A percentile compares a stretch with the other conserved stretches of the same genome.
These are phyloP conservation scores for Drosophila auraria DNA, from an alignment of 1,140 invertebrate species.

Conservation along the genomic window DNA sequence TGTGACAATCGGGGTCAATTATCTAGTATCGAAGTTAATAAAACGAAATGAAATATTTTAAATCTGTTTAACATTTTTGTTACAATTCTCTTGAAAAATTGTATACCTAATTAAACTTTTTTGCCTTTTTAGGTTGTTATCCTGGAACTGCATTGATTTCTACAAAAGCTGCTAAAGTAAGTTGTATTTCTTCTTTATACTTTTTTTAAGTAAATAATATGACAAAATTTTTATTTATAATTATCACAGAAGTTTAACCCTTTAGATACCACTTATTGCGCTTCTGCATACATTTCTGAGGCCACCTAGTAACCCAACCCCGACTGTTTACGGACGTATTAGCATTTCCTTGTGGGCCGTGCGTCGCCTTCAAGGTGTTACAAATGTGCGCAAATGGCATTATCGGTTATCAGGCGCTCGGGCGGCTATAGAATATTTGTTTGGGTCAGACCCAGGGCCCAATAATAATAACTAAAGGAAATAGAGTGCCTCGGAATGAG, in stretches of 20 bases:
- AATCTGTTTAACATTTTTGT: too few species aligned
- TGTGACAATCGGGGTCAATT: constrained; percentile 1
- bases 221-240: too few species aligned
- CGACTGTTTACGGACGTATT: constrained; percentile 20
- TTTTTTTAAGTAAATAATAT: too few species aligned
- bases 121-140: too few species aligned
- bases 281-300: not conserved
- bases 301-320: not conserved
- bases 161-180: too few species aligned
- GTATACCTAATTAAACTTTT: too few species aligned
- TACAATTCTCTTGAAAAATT: too few species aligned
- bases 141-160: too few species aligned
- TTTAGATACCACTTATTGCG: too few species aligned
- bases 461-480: constrained; percentile 20
- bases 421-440: constrained; percentile 50
- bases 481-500: constrained; percentile 14
- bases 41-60: too few species aligned
- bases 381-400: constrained; percentile 53
- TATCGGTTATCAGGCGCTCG: constrained; percentile 46
- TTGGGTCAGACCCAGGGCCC: constrained; percentile 40
- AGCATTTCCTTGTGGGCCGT: constrained; percentile 35
- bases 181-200: too few species aligned
- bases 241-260: too few species aligned
- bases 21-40: not conserved
- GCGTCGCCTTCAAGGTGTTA: constrained; percentile 64